These are phyloP conservation scores for Pangasius djambal DNA, from an alignment of 2,797 vertebrate genomes.

Conservation along the genomic window DNA sequence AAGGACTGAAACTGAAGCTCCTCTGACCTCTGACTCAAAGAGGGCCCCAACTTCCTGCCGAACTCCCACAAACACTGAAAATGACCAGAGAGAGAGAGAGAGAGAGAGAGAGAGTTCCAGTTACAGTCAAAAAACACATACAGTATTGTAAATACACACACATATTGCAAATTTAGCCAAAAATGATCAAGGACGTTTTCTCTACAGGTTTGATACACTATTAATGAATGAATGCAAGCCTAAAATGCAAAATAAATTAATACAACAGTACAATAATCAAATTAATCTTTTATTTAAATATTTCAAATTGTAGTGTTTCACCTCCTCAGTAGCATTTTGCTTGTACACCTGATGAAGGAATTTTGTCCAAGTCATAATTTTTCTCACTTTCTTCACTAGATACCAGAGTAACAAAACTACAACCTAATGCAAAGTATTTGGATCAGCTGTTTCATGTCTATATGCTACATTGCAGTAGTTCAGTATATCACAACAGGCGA, in stretches of 20 bases:
- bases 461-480: neutral
- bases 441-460: neutral
- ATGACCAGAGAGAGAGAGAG: neutral
- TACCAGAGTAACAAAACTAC: neutral
- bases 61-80: conserved; percentile 12
- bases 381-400: neutral
- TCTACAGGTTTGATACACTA: neutral
- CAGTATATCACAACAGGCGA: neutral
- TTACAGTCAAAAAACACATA: neutral
- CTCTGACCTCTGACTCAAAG: conserved; percentile 10
- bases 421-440: neutral
- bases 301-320: neutral
- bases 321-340: neutral
- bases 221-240: neutral
- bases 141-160: neutral
- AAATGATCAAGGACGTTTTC: neutral
- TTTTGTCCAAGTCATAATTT: neutral
- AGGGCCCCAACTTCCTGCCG: conserved; percentile 41
- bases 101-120: neutral
- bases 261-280: neutral
- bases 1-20: conserved; percentile 23
- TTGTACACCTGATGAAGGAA: neutral
- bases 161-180: neutral
- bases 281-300: neutral
- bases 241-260: neutral